phyloP scores from a whole-genome alignment of 1,140 invertebrate species.

The Cotesia typhae region DNA sequence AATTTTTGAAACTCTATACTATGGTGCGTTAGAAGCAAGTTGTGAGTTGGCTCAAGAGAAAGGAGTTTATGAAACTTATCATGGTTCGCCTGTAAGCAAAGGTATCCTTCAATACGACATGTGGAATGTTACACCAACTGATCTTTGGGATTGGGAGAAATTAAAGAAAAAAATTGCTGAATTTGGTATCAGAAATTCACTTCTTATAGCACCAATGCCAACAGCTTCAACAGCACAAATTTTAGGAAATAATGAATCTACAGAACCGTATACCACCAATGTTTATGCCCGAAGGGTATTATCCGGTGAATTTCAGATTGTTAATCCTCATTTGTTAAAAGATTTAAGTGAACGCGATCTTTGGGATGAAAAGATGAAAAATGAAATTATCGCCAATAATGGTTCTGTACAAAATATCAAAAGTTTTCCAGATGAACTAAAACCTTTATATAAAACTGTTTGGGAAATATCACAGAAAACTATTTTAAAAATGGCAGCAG shows the following conservation, averaged over 20 bases:
- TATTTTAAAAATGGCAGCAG: slow-evolving; percentile 78
- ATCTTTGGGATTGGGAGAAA: slow-evolving; percentile 88
- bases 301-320: slow-evolving; percentile 89
- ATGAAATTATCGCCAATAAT: slow-evolving; percentile 88
- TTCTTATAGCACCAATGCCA: slow-evolving; percentile 97
- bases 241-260: slow-evolving; percentile 97
- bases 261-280: slow-evolving; percentile 98
- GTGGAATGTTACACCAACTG: slow-evolving; percentile 92
- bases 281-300: slow-evolving; percentile 94
- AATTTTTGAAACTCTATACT: slow-evolving; percentile 99
- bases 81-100: slow-evolving; percentile 91
- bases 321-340: slow-evolving; percentile 95
- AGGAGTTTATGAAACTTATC: slow-evolving; percentile 91
- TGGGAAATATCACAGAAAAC: slow-evolving; percentile 79
- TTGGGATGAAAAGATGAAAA: slow-evolving; percentile 98
- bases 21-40: slow-evolving; percentile 94
- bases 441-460: slow-evolving; percentile 77
- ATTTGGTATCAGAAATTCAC: slow-evolving; percentile 93
- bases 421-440: slow-evolving; percentile 78
- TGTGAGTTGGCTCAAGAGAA: slow-evolving; percentile 91
- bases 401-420: slow-evolving; percentile 94
- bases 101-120: slow-evolving; percentile 98
- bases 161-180: slow-evolving; percentile 89
- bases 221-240: slow-evolving; percentile 99
- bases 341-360: slow-evolving; percentile 91